Evolutionary conservation across 2,113 vertebrate genomes (phyloP), one percentile per base, ranked within the genome.

Genomic region (Myiagra hebetior): DNA sequence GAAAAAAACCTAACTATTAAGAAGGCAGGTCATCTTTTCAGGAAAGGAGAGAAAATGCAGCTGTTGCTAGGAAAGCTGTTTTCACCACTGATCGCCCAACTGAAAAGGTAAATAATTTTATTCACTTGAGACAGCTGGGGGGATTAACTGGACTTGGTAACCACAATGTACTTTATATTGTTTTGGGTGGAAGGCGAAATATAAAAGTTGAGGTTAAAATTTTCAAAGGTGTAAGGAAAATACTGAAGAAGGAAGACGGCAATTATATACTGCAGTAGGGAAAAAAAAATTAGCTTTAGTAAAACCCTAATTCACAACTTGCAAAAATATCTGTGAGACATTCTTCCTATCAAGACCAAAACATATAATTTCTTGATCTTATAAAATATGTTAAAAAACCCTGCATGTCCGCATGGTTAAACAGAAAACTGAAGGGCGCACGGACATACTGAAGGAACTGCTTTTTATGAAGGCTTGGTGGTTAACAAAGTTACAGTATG

Each of bases 301-400:
- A 96, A 91, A 90, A 95, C 83, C 85, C 83, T 96, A 93, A 96
- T 94, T 96, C 95, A 96, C 95, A 96, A 95, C 92, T 96, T 97
- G 76, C 76, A 95, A 91, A 76, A 94, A 96, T 84, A 76, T 91
- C 53, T 55, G 88, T 87, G 90, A 91, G 64, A 60, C 73, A 72
- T 14, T 93, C 72, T 90, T 94, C 76, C 68, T 28, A 76, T 88
- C 86, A 93, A 95, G 52, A 80, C 72, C 92, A 68, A 91, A 93
- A 95, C 77, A 42, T 53, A 78, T 92, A 94, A 95, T 94, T 95
- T 60, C 85, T 96, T 94, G 88, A 94, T 65, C 79, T 96, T 93
- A 85, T 64, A 76, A 96, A 92, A 94, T 31, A 64, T 92, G 91
- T 95, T 95, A 52, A 3, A 84, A 87, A 88, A 22, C 1, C 2